Evolutionary conservation across 2,888 invertebrate genomes (phyloP), one percentile per base, ranked within the genome.

Genomic region (Horisme vitalbata): DNA sequence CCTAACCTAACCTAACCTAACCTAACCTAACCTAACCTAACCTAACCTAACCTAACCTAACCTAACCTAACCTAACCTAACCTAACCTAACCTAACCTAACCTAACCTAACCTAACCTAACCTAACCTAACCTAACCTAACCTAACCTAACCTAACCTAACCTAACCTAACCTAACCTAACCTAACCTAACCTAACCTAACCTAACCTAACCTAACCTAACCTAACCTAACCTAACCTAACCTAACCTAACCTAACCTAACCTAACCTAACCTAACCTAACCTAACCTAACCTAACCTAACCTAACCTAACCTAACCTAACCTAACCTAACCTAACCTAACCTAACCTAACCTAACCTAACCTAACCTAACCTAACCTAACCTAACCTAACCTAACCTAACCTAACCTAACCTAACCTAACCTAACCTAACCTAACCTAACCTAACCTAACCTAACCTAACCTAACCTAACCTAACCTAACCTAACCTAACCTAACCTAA

Each of bases 81-180:
- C 24, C 24, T 24, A 24, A 24, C 24, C 24, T 24, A 24, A 24
- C 24, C 24, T 24, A 24, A 24, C 24, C 24, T 24, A 24, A 24
- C 24, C 24, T 24, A 30, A 30, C 30, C 30, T 30, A 30, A 30
- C 30, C 14, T 14, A 30, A n/a, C n/a, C n/a, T n/a, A n/a, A n/a
- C n/a, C n/a, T n/a, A n/a, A n/a, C 13, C 30, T 30, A 30, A 30
- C 30, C 30, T 30, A 30, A 30, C 30, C 30, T 30, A 30, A 30
- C 30, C 30, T 30, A 30, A 30, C 30, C 30, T 30, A 30, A 30
- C 30, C 30, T 30, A 30, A 30, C 30, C 30, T 30, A 30, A 30
- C 30, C 30, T 30, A 30, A 30, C 30, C 30, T 30, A 30, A 30
- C 30, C 30, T 30, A 30, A 30, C 30, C 30, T 30, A 30, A 30